Conservation (phyloP, 1,140 invertebrate genomes). For the Aricia agestis region DNA sequence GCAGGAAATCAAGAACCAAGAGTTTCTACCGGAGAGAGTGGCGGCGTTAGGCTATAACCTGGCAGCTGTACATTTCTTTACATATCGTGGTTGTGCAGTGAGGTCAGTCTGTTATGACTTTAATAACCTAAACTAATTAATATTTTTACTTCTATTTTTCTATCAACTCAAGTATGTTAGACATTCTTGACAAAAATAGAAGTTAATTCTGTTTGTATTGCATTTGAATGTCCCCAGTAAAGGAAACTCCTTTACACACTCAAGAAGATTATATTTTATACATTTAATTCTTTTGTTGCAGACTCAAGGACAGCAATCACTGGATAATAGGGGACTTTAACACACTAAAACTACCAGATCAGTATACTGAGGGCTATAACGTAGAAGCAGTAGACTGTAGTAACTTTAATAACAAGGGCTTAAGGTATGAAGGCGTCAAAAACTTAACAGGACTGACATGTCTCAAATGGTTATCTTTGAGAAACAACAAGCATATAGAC, state of each 20-base stretch:
- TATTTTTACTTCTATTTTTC: no score
- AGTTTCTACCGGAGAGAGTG: constrained; percentile 50
- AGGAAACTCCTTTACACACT: no score
- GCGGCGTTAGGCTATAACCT: constrained; percentile 56
- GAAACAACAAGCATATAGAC: constrained; percentile 62
- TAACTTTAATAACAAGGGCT: constrained; percentile 56
- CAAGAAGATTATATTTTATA: background rate
- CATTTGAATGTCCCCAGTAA: no score
- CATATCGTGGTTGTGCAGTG: constrained; percentile 49
- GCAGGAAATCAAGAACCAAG: constrained; percentile 63
- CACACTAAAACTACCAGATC: constrained; percentile 49
- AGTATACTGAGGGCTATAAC: constrained; percentile 51
- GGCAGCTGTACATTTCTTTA: constrained; percentile 64
- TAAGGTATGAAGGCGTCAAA: constrained; percentile 66
- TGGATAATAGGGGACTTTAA: constrained; percentile 55
- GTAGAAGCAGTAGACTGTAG: constrained; percentile 68
- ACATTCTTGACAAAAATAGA: no score
- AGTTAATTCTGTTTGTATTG: no score
- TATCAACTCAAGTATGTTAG: no score
- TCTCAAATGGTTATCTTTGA: constrained; percentile 67
- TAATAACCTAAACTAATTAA: background rate
- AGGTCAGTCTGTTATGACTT: constrained; percentile 40
- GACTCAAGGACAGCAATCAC: constrained; percentile 46
- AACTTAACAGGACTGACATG: constrained; percentile 53
- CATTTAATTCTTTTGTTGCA: constrained; percentile 40